Conservation (phyloP, 2,113 vertebrate species). For the Otis tarda region DNA sequence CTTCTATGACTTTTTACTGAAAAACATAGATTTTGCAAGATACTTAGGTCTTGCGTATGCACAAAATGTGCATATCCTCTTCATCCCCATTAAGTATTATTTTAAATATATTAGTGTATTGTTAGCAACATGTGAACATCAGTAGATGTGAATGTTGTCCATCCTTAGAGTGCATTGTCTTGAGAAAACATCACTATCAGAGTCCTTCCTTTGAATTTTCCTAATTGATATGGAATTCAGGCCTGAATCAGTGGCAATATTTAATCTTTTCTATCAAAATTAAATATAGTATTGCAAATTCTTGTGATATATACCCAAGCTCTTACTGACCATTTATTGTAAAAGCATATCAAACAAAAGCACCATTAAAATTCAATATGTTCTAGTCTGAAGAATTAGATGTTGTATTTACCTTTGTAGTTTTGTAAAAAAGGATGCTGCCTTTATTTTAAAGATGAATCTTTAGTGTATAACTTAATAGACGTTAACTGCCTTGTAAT, state of each 20-base stretch:
- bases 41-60: neutral
- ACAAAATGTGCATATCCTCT: neutral
- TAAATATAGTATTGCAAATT: neutral
- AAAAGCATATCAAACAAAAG: neutral
- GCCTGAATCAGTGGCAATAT: constrained; percentile 4
- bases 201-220: constrained; percentile 2
- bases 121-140: neutral
- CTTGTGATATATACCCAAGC: neutral
- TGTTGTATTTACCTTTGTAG: neutral
- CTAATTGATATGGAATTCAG: neutral
- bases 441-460: neutral
- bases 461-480: neutral
- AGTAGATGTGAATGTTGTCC: neutral
- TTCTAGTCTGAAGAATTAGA: neutral
- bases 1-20: neutral
- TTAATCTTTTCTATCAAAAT: constrained; percentile 19
- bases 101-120: neutral
- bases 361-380: neutral
- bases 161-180: neutral
- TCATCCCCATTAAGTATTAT: neutral
- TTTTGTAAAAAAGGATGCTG: neutral
- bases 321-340: neutral
- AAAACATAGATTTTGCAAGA: neutral
- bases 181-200: neutral
- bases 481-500: neutral